phyloP scores from a whole-genome alignment of 2,888 invertebrate species.

The Spilarctia lutea region DNA sequence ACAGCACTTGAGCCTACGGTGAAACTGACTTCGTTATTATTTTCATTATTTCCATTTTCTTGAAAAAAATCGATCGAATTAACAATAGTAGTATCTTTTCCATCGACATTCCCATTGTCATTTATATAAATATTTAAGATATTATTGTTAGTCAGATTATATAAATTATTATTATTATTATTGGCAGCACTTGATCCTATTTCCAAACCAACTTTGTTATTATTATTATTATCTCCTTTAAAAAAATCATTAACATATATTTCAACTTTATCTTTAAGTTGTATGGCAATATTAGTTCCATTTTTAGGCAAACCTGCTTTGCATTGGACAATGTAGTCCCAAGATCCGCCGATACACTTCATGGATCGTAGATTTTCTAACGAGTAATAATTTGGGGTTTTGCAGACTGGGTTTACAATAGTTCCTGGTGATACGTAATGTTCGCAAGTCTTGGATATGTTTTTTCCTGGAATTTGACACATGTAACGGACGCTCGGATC shows the following conservation, averaged over 20 bases:
- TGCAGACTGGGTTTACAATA: constrained; percentile 19
- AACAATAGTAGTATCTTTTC: too few relatives aligned
- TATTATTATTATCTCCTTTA: background rate
- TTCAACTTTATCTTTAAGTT: constrained; percentile 63
- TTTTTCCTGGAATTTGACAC: constrained; percentile 50
- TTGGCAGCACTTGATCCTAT: too few relatives aligned
- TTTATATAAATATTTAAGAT: too few relatives aligned
- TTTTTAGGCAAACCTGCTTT: constrained; percentile 32
- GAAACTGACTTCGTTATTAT: too few relatives aligned
- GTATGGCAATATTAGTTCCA: constrained; percentile 44
- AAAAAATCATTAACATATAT: constrained; percentile 33
- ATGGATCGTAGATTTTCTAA: constrained; percentile 12
- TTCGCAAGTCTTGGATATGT: constrained; percentile 10
- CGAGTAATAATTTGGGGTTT: constrained; percentile 14
- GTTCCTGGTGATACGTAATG: constrained; percentile 11
- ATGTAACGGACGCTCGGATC: constrained; percentile 9
- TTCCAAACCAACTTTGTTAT: too few relatives aligned
- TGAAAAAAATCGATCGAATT: too few relatives aligned
- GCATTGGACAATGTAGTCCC: constrained; percentile 23
- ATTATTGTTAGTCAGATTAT: too few relatives aligned
- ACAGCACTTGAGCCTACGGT: too few relatives aligned
- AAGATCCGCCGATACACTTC: constrained; percentile 18
- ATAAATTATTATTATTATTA: too few relatives aligned
- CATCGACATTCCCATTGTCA: too few relatives aligned
- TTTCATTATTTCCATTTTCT: too few relatives aligned